Conservation (phyloP, 2,888 invertebrate species). For the Tortrix viridana region DNA sequence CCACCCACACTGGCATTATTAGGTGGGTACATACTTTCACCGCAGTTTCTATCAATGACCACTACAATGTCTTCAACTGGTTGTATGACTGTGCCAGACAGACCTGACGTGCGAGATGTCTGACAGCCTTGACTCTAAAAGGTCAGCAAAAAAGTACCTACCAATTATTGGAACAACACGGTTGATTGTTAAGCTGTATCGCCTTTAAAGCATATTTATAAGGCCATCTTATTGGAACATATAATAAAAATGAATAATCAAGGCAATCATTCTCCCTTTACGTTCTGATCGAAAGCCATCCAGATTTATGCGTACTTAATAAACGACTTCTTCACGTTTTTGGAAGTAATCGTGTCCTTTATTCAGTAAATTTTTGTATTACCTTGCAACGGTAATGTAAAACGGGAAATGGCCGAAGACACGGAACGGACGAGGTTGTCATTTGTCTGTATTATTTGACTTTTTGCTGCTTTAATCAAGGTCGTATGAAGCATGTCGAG, state of each 20-base stretch:
- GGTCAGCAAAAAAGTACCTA: background rate
- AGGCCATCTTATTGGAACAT: constrained; percentile 20
- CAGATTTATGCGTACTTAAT: constrained; percentile 16
- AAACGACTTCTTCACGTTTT: constrained; percentile 13
- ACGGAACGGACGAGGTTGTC: constrained; percentile 65
- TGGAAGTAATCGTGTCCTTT: constrained; percentile 36
- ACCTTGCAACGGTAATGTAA: constrained; percentile 62
- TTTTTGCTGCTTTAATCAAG: constrained; percentile 57
- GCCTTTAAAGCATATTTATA: constrained; percentile 21
- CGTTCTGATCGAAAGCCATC: constrained; percentile 26
- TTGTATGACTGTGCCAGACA: constrained; percentile 40
- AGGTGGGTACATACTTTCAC: constrained; percentile 66
- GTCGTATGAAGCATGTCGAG: constrained; percentile 40
- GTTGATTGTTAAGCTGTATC: background rate
- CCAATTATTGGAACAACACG: constrained; percentile 2
- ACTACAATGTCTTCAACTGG: constrained; percentile 43
- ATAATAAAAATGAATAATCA: constrained; percentile 14
- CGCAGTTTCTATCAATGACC: constrained; percentile 50
- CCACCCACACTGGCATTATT: constrained; percentile 63
- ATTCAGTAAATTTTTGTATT: constrained; percentile 52
- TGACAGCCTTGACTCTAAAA: constrained; percentile 14
- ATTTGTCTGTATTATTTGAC: constrained; percentile 52
- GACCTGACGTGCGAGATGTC: constrained; percentile 16
- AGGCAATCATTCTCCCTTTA: constrained; percentile 10
- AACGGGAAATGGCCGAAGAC: constrained; percentile 65